phyloP scores from a whole-genome alignment of 2,113 vertebrate species.

The Thalassarche chlororhynchos region DNA sequence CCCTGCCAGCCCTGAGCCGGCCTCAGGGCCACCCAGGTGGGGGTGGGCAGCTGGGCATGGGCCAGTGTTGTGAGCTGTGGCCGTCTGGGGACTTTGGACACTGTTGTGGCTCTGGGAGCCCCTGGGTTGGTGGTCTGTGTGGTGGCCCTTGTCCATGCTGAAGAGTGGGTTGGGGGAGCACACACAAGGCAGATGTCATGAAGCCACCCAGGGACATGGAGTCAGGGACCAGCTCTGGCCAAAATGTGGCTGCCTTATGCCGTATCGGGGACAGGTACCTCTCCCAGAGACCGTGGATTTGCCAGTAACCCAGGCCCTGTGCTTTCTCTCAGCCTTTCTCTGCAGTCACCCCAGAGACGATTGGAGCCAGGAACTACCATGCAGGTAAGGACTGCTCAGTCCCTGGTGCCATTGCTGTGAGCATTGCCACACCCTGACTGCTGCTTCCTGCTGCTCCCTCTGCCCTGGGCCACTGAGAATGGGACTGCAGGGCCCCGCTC shows the following conservation, averaged over 20 bases:
- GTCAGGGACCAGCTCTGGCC: neutral
- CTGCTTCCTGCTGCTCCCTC: neutral
- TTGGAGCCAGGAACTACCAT: constrained; percentile 92
- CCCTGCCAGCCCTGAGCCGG: rapidly evolving
- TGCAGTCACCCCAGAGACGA: constrained; percentile 88
- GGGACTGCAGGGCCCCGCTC: neutral
- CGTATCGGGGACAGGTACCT: neutral
- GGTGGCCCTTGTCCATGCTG: neutral
- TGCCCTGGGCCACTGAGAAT: neutral
- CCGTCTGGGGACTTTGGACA: neutral
- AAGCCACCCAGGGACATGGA: neutral
- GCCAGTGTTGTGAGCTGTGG: rapidly evolving
- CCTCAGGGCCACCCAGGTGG: rapidly evolving
- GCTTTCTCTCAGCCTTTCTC: constrained; percentile 80
- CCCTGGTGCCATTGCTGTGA: neutral
- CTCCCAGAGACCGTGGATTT: neutral
- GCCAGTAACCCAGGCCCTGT: neutral
- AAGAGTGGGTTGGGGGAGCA: neutral
- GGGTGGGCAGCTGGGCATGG: neutral
- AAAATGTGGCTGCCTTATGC: neutral
- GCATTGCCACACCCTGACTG: neutral
- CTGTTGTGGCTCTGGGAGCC: neutral
- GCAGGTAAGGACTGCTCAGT: constrained; percentile 79
- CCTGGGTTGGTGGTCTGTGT: neutral
- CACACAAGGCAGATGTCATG: neutral